Evolutionary conservation across 1,140 invertebrate species (phyloP).

Genomic region (Cyclargus thomasi): DNA sequence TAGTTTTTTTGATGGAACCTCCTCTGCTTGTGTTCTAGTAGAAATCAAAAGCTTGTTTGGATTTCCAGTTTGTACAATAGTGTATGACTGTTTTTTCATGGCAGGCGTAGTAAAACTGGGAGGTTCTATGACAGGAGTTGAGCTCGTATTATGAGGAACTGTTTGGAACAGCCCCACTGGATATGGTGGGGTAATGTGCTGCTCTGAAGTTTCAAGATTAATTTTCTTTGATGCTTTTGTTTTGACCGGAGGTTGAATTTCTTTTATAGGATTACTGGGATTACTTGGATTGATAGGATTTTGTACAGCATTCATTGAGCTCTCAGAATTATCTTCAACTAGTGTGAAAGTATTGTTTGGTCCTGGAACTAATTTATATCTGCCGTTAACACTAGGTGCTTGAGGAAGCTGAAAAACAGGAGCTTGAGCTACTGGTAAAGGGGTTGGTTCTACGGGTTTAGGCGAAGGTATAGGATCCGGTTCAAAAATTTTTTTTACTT

Average conservation of each 20-base stretch:
- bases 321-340: slow-evolving; percentile 43
- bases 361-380: slow-evolving; percentile 57
- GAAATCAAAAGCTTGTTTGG: slow-evolving; percentile 65
- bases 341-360: slow-evolving; percentile 62
- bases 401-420: slow-evolving; percentile 42
- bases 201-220: slow-evolving; percentile 13
- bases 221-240: slow-evolving; percentile 10
- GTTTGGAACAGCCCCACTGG: slow-evolving; percentile 62
- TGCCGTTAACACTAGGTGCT: slow-evolving; percentile 43
- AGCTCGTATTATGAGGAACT: slow-evolving; percentile 30
- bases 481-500: slow-evolving; percentile 33
- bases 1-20: slow-evolving; percentile 40
- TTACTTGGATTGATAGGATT: slow-evolving; percentile 5
- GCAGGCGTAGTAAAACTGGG: slow-evolving; percentile 47
- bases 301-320: slow-evolving; percentile 7
- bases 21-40: slow-evolving; percentile 43
- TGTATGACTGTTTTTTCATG: slow-evolving; percentile 63
- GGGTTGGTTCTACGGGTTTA: slow-evolving; percentile 20
- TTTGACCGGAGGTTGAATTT: neutral
- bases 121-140: slow-evolving; percentile 19
- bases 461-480: slow-evolving; percentile 18
- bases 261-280: slow-evolving; percentile 20
- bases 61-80: slow-evolving; percentile 60
- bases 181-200: slow-evolving; percentile 41
- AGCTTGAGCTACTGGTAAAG: slow-evolving; percentile 19